Percentiles rank a stretch among this genome's conserved stretches.
phyloP scores from a whole-genome alignment of 2,113 vertebrate species.

The Aldabrachelys gigantea region DNA sequence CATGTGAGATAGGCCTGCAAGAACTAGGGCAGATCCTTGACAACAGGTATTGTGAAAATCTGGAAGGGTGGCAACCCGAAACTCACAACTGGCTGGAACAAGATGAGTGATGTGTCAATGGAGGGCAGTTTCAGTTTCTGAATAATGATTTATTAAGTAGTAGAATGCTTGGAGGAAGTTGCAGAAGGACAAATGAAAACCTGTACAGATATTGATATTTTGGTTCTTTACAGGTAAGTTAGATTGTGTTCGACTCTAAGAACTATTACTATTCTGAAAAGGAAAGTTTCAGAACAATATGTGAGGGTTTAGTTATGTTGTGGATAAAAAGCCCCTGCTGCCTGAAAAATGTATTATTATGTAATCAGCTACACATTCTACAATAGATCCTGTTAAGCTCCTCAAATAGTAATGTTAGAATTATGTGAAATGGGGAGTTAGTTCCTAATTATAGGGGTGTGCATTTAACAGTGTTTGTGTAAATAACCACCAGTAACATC shows the following conservation, averaged over 20 bases:
- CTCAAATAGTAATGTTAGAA: not conserved
- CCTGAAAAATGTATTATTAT: not conserved
- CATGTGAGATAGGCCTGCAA: not conserved
- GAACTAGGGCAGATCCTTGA: constrained; percentile 8
- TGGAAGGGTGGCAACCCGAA: not conserved
- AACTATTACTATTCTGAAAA: not conserved
- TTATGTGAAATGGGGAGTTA: not conserved
- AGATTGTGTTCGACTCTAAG: not conserved
- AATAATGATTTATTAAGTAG: not conserved
- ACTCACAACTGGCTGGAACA: not conserved
- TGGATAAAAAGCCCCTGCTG: not conserved
- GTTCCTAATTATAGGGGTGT: constrained; percentile 30
- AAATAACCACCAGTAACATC: not conserved
- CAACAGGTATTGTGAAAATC: not conserved
- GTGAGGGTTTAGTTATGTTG: not conserved
- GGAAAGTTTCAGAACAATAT: not conserved
- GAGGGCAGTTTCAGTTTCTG: not conserved
- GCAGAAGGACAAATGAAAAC: not conserved
- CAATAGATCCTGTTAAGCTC: not conserved
- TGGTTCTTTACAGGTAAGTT: not conserved
- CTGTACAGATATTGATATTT: not conserved
- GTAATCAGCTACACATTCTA: not conserved
- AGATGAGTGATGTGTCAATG: not conserved
- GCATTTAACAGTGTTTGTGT: not conserved
- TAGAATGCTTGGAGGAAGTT: not conserved